phyloP scores from a whole-genome alignment of 2,113 vertebrate genomes.

The Alosa alosa region DNA sequence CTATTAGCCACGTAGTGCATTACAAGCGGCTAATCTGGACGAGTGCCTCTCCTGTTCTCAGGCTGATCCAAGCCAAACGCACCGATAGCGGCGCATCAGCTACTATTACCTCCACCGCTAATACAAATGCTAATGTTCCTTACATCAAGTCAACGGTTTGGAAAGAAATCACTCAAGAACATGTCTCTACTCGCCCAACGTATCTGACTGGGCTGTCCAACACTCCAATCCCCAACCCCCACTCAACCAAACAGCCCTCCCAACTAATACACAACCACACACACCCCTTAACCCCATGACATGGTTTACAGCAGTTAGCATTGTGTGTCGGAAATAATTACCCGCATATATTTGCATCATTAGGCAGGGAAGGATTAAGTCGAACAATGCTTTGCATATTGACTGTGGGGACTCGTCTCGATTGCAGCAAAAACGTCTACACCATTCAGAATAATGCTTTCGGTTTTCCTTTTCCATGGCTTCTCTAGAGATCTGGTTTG shows the following conservation, averaged over 20 bases:
- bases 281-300: not conserved
- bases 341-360: constrained; percentile 70
- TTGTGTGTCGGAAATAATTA: constrained; percentile 66
- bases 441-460: not conserved
- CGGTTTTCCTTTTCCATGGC: not conserved
- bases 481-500: not conserved
- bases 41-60: constrained; percentile 15
- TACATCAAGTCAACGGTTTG: not conserved
- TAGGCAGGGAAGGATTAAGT: constrained; percentile 60
- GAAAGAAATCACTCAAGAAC: not conserved
- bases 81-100: not conserved
- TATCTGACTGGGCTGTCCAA: not conserved
- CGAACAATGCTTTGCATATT: constrained; percentile 59
- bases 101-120: constrained; percentile 10
- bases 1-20: constrained; percentile 43
- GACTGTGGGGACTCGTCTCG: constrained; percentile 9
- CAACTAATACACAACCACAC: not conserved
- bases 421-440: not conserved
- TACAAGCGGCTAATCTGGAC: constrained; percentile 41
- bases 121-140: constrained; percentile 17
- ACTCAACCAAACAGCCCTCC: not conserved
- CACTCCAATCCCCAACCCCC: no score
- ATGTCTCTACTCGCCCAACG: not conserved
- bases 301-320: constrained; percentile 41
- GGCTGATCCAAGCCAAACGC: constrained; percentile 9